Percentiles rank a stretch among this genome's conserved stretches.
Evolutionary conservation across 2,113 vertebrate species (phyloP).

Genomic region (Hoplias malabaricus): DNA sequence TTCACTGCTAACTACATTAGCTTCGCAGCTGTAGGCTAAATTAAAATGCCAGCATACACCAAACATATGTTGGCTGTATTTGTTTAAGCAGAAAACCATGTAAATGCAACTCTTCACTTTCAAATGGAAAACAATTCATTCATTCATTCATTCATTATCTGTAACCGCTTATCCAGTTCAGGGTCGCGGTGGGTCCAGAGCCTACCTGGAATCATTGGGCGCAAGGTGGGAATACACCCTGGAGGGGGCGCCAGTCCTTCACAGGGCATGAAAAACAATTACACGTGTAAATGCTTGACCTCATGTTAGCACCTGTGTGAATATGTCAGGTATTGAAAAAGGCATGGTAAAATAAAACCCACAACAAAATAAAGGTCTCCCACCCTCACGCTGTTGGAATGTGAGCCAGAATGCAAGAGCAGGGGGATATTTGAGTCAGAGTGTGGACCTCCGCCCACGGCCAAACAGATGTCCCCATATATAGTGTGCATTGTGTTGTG

Average conservation of each 20-base stretch:
- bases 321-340: neutral
- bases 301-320: slow-evolving; percentile 5
- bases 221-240: no score
- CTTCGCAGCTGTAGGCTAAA: neutral
- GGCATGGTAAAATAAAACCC: neutral
- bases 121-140: neutral
- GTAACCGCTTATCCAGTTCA: no score
- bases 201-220: no score
- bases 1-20: neutral
- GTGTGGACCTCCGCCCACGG: slow-evolving; percentile 12
- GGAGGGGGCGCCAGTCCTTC: no score
- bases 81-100: no score
- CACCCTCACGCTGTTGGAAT: neutral
- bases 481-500: slow-evolving; percentile 12
- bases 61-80: no score
- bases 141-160: no score
- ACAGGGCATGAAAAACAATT: neutral
- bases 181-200: no score
- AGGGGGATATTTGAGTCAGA: slow-evolving; percentile 21
- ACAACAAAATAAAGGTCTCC: slow-evolving; percentile 12
- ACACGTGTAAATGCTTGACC: neutral
- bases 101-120: no score
- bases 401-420: slow-evolving; percentile 6
- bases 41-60: neutral
- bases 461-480: slow-evolving; percentile 25